Conservation (phyloP, 2,888 invertebrate genomes). For the Arctia plantaginis region DNA sequence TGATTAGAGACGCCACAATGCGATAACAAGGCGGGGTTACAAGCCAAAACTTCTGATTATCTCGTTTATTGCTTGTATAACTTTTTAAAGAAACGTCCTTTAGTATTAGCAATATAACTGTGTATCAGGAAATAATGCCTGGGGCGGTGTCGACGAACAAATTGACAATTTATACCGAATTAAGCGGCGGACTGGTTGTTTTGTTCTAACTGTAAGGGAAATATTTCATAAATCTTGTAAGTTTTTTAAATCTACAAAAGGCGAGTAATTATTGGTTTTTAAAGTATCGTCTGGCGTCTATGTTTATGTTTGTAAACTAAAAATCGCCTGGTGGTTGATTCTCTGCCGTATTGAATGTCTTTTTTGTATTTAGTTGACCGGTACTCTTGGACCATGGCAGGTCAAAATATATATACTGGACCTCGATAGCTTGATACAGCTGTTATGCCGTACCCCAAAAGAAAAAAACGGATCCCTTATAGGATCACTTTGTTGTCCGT, state of each 20-base stretch:
- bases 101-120: conserved; percentile 44
- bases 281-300: not conserved
- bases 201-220: not conserved
- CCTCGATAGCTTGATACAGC: too few species aligned
- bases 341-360: too few species aligned
- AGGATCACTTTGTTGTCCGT: too few species aligned
- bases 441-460: too few species aligned
- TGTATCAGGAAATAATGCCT: conserved; percentile 53
- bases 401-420: too few species aligned
- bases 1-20: conserved; percentile 73
- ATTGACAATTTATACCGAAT: conserved; percentile 53
- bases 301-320: too few species aligned
- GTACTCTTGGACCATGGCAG: too few species aligned
- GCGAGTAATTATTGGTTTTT: not conserved
- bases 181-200: conserved; percentile 20
- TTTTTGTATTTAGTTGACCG: too few species aligned
- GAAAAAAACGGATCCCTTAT: too few species aligned
- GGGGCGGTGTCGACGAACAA: conserved; percentile 40
- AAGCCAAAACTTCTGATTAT: conserved; percentile 68
- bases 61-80: conserved; percentile 54
- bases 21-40: conserved; percentile 60
- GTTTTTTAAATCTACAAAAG: not conserved
- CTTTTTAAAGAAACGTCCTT: conserved; percentile 63
- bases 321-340: too few species aligned
- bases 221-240: not conserved